Conservation (phyloP, 1,140 invertebrate genomes). For the Pogonomyrmex barbatus region DNA sequence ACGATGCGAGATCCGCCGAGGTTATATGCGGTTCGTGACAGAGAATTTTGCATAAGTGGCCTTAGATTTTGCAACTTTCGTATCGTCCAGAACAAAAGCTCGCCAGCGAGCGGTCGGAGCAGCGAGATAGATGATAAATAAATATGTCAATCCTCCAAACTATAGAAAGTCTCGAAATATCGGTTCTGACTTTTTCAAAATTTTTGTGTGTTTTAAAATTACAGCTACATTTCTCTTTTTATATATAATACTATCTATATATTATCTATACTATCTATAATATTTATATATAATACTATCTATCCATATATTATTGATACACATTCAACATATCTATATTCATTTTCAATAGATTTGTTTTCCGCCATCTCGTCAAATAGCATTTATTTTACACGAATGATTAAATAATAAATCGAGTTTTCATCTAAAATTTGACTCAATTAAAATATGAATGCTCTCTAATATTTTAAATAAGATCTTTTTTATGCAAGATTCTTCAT, state of each 20-base stretch:
- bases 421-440: slow-evolving; percentile 8
- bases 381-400: neutral
- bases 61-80: slow-evolving; percentile 65
- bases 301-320: slow-evolving; percentile 8
- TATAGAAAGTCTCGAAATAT: neutral
- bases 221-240: neutral
- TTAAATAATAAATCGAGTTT: neutral
- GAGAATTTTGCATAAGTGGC: slow-evolving; percentile 73
- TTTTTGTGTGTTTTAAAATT: neutral
- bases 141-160: slow-evolving; percentile 21
- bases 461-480: slow-evolving; percentile 31
- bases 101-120: neutral
- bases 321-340: slow-evolving; percentile 5
- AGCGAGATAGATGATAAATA: slow-evolving; percentile 25
- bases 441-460: neutral
- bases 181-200: neutral
- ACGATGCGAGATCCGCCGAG: slow-evolving; percentile 22
- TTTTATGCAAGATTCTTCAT: neutral
- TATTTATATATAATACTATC: neutral
- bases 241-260: neutral
- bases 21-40: slow-evolving; percentile 67
- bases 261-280: neutral
- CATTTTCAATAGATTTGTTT: neutral
- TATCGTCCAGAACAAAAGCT: slow-evolving; percentile 58
- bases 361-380: neutral